These are phyloP conservation scores for Tangara arthus DNA, from an alignment of 2,797 vertebrate species.

Conservation along the genomic window DNA sequence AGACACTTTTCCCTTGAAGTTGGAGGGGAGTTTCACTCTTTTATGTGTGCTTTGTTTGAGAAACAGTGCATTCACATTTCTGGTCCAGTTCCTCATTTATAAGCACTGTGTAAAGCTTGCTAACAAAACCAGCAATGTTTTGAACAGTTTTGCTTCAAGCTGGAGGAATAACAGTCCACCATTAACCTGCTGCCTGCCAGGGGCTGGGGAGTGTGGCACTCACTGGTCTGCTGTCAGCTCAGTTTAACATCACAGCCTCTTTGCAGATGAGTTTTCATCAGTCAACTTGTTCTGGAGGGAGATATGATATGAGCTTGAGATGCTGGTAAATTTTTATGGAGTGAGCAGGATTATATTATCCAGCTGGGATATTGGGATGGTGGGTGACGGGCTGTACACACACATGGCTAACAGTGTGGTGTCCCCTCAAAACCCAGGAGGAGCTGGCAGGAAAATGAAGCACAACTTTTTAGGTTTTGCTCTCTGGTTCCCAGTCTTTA, in stretches of 20 bases:
- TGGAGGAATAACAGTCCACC: neutral
- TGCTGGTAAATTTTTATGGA: neutral
- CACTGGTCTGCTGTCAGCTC: neutral
- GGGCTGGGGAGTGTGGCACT: neutral
- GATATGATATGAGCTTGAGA: neutral
- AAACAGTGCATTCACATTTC: neutral
- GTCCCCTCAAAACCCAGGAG: neutral
- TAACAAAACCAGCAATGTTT: neutral
- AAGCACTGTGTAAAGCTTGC: neutral
- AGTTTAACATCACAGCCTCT: neutral
- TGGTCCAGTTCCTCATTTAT: conserved; percentile 11
- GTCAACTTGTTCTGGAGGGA: neutral
- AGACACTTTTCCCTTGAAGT: conserved; percentile 55
- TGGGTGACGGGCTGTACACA: neutral
- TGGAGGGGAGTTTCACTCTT: conserved; percentile 51
- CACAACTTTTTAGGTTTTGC: neutral
- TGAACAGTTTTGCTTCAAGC: neutral
- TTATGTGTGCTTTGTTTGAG: conserved; percentile 26
- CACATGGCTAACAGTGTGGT: fast-evolving
- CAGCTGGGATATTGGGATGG: neutral
- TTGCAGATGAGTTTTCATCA: neutral
- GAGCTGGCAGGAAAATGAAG: neutral
- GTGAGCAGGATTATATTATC: neutral
- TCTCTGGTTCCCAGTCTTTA: neutral
- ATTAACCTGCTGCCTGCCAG: neutral